Evolutionary conservation across 2,113 vertebrate species (phyloP).

Genomic region (Limanda limanda): DNA sequence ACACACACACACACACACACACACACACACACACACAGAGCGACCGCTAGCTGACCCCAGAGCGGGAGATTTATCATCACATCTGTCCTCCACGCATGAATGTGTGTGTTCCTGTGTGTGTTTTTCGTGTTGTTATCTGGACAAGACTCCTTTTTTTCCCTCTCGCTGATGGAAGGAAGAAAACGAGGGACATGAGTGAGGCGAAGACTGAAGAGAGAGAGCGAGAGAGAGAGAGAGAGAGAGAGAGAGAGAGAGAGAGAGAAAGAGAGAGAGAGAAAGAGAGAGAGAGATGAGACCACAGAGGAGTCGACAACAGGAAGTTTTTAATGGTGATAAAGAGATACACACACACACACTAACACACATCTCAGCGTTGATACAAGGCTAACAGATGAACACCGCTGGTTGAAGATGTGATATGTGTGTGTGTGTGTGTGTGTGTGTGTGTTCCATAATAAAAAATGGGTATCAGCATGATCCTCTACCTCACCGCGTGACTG

Average conservation of each 20-base stretch:
- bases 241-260: conserved; percentile 5
- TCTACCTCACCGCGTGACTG: conserved; percentile 28
- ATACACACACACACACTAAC: conserved; percentile 18
- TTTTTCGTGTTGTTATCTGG: conserved; percentile 56
- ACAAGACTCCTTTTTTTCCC: conserved; percentile 48
- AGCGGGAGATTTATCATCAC: conserved; percentile 67
- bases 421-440: not conserved
- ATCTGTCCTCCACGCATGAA: conserved; percentile 63
- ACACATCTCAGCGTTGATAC: conserved; percentile 17
- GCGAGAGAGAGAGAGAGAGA: conserved; percentile 5
- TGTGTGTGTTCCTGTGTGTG: conserved; percentile 62
- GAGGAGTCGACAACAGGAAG: conserved; percentile 53
- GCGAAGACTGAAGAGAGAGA: not conserved
- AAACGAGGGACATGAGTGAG: conserved; percentile 19
- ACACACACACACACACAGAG: not conserved
- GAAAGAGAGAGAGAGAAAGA: conserved; percentile 1
- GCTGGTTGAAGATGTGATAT: conserved; percentile 13
- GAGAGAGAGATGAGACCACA: conserved; percentile 19
- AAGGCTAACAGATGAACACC: conserved; percentile 1
- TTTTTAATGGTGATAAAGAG: conserved; percentile 57
- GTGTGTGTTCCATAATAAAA: conserved; percentile 44
- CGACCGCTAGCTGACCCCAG: conserved; percentile 66
- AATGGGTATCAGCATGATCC: conserved; percentile 46
- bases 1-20: conserved; percentile 30
- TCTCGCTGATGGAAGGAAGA: conserved; percentile 35